Evolutionary conservation across 2,797 vertebrate species (phyloP), one percentile per base, ranked within the genome.

Genomic region (Cirrhinus mrigala): DNA sequence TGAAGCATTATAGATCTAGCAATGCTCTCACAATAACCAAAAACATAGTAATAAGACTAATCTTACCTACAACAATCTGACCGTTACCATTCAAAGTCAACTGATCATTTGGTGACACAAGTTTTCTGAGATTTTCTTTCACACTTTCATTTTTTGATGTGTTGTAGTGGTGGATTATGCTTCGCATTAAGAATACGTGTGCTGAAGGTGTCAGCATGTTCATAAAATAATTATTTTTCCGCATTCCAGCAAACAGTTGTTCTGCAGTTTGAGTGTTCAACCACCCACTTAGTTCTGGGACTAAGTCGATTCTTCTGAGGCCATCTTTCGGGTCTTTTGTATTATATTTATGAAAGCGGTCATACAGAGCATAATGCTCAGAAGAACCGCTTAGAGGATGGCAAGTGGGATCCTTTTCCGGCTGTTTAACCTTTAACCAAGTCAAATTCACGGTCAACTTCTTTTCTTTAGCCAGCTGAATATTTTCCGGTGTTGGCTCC

Each of bases 211-310:
- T 73, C 2, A 73, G 70, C 70, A 48, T 50, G 44, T 73, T 73
- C 70, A 73, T 73, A 9, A 50, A 73, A n/a, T 73, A 50, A 48
- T 73, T 27, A 50, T 73, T 73, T 27, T 50, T 73, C 14, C 14
- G 2, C 70, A 73, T 73, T 1, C 24, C n/a, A 66, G 60, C n/a
- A 66, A 80, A 80, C 7, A 66, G 24, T 40, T 79, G 77, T 48
- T 80, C n/a, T 1, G 44, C 60, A 8, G 37, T 46, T 60, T 80
- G 77, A 6, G 20, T 60, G 9, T 79, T 60, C 12, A 79, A n/a
- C n/a, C 40, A 64, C 4, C 77, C 77, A 81, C 76, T 24, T 83
- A 56, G 18, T 74, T 82, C 66, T 20, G 81, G 81, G 6, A 74
- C 54, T 11, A 73, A 70, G 2, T 40, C 8, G 3, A 74, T 9